Percentiles rank a stretch among this genome's conserved stretches.
Conservation (phyloP, 2,797 vertebrate species). For the Parauchenoglanis punctatus region DNA sequence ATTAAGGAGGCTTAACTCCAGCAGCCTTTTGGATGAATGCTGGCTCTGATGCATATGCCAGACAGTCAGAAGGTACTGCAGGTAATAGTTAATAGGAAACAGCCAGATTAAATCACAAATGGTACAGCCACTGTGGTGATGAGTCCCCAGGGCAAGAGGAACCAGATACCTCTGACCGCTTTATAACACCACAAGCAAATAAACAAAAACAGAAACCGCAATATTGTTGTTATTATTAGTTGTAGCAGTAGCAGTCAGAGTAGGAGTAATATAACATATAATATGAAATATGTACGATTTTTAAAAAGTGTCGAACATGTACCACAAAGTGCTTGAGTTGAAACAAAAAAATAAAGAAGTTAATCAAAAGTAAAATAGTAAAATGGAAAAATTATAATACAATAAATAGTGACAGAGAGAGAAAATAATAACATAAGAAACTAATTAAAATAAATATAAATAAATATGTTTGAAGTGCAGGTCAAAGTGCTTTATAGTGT, state of each 20-base stretch:
- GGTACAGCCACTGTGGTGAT: not conserved
- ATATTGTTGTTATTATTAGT: not conserved
- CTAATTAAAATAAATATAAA: no score
- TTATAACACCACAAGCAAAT: not conserved
- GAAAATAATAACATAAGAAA: no score
- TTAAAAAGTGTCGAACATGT: no score
- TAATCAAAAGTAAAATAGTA: no score
- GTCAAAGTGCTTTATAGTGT: not conserved
- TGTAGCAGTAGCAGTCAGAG: not conserved
- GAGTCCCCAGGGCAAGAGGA: not conserved
- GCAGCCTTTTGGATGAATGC: constrained; percentile 6
- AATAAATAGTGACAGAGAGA: no score
- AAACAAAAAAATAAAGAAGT: no score
- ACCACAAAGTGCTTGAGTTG: no score
- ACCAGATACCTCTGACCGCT: not conserved
- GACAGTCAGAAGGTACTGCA: constrained; percentile 4
- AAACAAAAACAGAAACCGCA: not conserved
- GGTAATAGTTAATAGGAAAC: constrained; percentile 16
- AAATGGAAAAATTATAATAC: no score
- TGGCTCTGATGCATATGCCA: constrained; percentile 14
- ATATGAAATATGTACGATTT: not conserved
- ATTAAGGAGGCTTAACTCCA: constrained; percentile 40
- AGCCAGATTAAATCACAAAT: constrained; percentile 11
- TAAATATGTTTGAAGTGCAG: not conserved
- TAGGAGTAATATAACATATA: not conserved